Percentiles rank a stretch among this genome's conserved stretches.
Conservation (phyloP, 2,797 vertebrate genomes). For the Discoglossus pictus region DNA sequence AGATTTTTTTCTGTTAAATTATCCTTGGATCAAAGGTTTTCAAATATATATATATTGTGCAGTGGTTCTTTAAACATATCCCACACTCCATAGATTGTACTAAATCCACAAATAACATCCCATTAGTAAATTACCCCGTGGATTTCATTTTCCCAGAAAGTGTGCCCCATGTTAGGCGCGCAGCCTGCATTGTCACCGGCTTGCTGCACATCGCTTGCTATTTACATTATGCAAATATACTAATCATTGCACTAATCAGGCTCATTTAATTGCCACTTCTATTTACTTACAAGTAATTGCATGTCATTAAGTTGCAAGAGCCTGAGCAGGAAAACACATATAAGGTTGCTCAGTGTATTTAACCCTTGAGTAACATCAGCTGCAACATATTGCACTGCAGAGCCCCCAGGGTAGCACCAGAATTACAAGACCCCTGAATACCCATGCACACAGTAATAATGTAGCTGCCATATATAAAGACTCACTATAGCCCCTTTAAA, state of each 20-base stretch:
- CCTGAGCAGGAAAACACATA: conserved; percentile 33
- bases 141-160: neutral
- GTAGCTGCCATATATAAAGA: too few relatives aligned
- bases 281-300: conserved; percentile 49
- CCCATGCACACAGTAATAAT: too few relatives aligned
- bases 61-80: too few relatives aligned
- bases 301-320: conserved; percentile 34
- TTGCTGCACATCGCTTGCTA: conserved; percentile 39
- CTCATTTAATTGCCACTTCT: conserved; percentile 50
- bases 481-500: too few relatives aligned
- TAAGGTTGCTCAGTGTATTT: conserved; percentile 21
- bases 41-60: too few relatives aligned
- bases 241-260: conserved; percentile 52
- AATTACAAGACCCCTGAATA: too few relatives aligned
- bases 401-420: too few relatives aligned
- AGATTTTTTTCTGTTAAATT: too few relatives aligned
- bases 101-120: conserved; percentile 14
- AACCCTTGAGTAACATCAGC: conserved; percentile 27
- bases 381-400: conserved; percentile 1
- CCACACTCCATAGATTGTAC: too few relatives aligned
- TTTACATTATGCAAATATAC: conserved; percentile 53
- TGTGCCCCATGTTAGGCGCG: conserved; percentile 25
- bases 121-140: neutral
- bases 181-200: conserved; percentile 44
- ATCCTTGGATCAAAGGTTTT: too few relatives aligned